These are phyloP conservation scores for Chloroceryle aenea DNA, from an alignment of 2,113 vertebrate species.

Conservation along the genomic window DNA sequence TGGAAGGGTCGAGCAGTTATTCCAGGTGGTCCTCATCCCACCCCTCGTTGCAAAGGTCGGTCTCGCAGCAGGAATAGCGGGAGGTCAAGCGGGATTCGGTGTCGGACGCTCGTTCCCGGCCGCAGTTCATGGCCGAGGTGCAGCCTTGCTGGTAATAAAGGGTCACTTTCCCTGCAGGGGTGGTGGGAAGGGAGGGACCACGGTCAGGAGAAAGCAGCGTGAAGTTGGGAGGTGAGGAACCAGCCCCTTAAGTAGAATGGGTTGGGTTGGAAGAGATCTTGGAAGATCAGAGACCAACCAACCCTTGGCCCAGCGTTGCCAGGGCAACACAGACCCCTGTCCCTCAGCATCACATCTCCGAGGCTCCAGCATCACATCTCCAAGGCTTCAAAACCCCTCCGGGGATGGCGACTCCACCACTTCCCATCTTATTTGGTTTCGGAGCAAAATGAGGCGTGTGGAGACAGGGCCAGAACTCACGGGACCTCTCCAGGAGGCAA, in stretches of 20 bases:
- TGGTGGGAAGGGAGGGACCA: neutral
- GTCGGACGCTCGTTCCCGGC: neutral
- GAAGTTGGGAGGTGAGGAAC: neutral
- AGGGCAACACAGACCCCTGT: too few species aligned
- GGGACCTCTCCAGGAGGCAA: accelerated
- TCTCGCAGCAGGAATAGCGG: neutral
- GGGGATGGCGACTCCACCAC: too few species aligned
- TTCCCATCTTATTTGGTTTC: too few species aligned
- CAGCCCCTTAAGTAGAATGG: too few species aligned
- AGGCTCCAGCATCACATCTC: too few species aligned
- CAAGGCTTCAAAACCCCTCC: too few species aligned
- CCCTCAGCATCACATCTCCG: too few species aligned
- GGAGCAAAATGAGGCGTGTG: accelerated
- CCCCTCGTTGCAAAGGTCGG: slow-evolving; percentile 23
- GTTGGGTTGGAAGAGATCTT: too few species aligned
- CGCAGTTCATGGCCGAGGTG: neutral
- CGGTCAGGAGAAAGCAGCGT: neutral
- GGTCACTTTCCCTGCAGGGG: neutral
- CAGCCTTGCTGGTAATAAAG: slow-evolving; percentile 42
- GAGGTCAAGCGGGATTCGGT: neutral
- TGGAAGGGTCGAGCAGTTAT: too few species aligned
- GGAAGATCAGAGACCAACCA: too few species aligned
- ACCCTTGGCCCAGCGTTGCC: too few species aligned
- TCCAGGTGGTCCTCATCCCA: neutral
- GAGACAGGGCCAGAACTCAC: accelerated